Evolutionary conservation across 2,797 vertebrate species (phyloP), one percentile per base, ranked within the genome.

Genomic region (Sorex maritimensis): DNA sequence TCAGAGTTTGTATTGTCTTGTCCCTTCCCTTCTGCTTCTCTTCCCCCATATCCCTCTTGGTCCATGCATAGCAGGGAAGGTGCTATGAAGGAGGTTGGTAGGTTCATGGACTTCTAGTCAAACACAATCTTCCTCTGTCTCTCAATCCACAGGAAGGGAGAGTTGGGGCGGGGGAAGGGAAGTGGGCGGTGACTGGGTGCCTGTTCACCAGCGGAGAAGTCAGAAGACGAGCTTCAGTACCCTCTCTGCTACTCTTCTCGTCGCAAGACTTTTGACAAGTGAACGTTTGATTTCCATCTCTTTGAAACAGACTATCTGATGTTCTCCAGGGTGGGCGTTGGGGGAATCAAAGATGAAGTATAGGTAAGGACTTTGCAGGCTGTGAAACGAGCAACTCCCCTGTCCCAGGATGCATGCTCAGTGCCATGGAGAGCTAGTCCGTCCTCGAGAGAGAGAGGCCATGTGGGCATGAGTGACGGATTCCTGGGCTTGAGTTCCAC

Each of bases 231-330:
- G 9, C 34, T 80, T 26, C 5, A 38, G 90, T 21, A 11, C 63
- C 23, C 11, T 13, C 15, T 52, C 19, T 78, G n/a, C 52, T 85
- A 0, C 46, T 92, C 5, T 69, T 75, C 46, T 63, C 44, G 17
- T 15, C 58, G 46, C 41, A 93, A 88, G 68, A 69, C n/a, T 73
- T 91, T 89, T 30, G 28, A 63, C 30, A 81, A 67, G 38, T 73
- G 69, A 75, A 92, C 24, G 65, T 92, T 95, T 63, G 74, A 10
- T 92, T 88, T 92, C 69, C 44, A 94, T 92, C 72, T 92, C 46
- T 96, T 77, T 84, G 77, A 91, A 71, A 46, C 44, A 89, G 34
- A 46, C 55, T 73, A 13, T 79, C 69, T 77, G n/a, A 75, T 88
- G 44, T 87, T 94, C n/a, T 34, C 24, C 44, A 0, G 63, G 61